These are phyloP conservation scores for Caenorhabditis latens DNA, from an alignment of 1,140 invertebrate species.

Conservation along the genomic window DNA sequence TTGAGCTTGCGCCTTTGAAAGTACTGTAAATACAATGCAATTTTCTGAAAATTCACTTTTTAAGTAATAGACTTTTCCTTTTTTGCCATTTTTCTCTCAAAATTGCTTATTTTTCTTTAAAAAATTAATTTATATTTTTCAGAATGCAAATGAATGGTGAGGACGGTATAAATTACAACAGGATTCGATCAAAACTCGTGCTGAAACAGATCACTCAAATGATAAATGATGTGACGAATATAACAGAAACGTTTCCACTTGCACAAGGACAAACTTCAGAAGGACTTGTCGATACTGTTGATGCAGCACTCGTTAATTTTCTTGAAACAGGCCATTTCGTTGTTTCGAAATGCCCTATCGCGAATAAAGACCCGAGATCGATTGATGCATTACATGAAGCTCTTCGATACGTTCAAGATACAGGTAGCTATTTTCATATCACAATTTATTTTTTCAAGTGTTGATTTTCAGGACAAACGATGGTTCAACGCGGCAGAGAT, in stretches of 20 bases:
- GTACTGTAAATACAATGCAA: background rate
- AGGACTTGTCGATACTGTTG: conserved; percentile 35
- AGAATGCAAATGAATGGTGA: conserved; percentile 34
- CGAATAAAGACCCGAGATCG: background rate
- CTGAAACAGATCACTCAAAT: conserved; percentile 17
- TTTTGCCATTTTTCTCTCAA: background rate
- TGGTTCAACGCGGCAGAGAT: conserved; percentile 30
- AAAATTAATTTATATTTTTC: background rate
- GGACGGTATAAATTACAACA: background rate
- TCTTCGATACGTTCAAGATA: conserved; percentile 42
- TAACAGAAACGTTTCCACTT: conserved; percentile 48
- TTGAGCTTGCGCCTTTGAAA: background rate
- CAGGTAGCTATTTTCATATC: background rate
- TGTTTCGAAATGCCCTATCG: conserved; percentile 35
- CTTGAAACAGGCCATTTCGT: conserved; percentile 27
- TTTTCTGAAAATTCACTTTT: background rate
- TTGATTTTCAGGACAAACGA: conserved; percentile 24
- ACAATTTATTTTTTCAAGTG: too few relatives aligned
- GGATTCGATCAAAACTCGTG: background rate
- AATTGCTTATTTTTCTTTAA: background rate
- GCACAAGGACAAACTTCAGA: conserved; percentile 42
- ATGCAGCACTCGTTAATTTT: conserved; percentile 37
- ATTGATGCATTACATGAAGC: conserved; percentile 15
- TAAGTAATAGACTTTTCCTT: background rate
- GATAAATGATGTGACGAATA: conserved; percentile 45